A percentile compares a stretch with the other conserved stretches of the same genome.
Evolutionary conservation across 2,888 invertebrate species (phyloP).

Genomic region (Cacoxenus indagator): DNA sequence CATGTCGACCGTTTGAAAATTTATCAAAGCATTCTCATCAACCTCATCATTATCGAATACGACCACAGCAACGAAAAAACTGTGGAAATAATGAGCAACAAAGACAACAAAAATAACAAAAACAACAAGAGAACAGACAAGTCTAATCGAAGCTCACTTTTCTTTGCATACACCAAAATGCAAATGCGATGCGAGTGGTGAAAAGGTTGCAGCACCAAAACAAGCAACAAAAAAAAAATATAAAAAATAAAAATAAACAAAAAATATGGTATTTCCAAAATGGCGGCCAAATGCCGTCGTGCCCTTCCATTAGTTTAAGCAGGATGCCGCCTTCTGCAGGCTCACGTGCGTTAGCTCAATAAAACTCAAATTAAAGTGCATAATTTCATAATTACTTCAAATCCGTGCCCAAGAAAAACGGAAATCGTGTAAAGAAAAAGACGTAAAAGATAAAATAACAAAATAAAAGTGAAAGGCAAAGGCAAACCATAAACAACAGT

Average conservation of each 20-base stretch:
- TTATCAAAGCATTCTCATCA: slow-evolving; percentile 5
- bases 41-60: neutral
- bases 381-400: slow-evolving; percentile 54
- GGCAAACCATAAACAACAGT: neutral
- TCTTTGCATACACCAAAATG: no score
- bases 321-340: slow-evolving; percentile 23
- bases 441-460: neutral
- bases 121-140: neutral
- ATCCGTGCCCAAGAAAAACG: neutral
- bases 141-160: neutral
- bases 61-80: neutral
- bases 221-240: neutral
- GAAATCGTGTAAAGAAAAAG: no score
- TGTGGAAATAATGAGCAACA: neutral
- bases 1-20: neutral
- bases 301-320: neutral
- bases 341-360: slow-evolving; percentile 60
- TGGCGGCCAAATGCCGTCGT: neutral
- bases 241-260: no score
- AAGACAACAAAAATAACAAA: neutral
- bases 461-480: neutral
- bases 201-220: neutral
- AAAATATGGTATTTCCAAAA: neutral
- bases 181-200: slow-evolving; percentile 11
- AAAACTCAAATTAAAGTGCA: slow-evolving; percentile 59